Conservation (phyloP, 2,797 vertebrate species). For the Peromyscus attwateri region DNA sequence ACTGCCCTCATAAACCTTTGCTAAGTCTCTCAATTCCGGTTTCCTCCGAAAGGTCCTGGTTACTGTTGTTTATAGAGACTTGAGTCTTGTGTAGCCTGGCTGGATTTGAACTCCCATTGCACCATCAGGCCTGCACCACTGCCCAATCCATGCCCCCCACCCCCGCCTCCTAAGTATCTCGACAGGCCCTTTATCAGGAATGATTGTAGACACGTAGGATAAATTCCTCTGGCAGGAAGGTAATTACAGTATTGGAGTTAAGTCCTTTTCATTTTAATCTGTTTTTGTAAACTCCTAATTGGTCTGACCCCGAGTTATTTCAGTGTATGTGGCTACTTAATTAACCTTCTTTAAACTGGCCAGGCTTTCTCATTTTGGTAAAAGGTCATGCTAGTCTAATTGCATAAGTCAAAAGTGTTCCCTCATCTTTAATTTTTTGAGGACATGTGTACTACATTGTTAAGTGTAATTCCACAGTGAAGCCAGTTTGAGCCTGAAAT, state of each 20-base stretch:
- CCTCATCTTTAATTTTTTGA: slow-evolving; percentile 5
- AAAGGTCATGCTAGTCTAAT: neutral
- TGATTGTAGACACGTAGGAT: neutral
- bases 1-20: neutral
- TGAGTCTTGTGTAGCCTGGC: neutral
- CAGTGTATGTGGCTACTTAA: neutral
- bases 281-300: neutral
- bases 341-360: neutral
- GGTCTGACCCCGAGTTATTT: neutral
- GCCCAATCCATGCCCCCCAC: neutral
- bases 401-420: neutral
- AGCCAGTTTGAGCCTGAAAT: neutral
- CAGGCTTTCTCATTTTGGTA: neutral
- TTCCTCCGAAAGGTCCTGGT: neutral
- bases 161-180: neutral
- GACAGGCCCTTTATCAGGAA: neutral
- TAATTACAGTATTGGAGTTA: neutral
- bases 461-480: neutral
- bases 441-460: neutral
- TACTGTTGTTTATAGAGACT: neutral
- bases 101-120: neutral
- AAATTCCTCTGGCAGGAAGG: neutral
- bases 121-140: neutral
- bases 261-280: slow-evolving; percentile 7
- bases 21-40: neutral